Percentiles rank a stretch among this genome's conserved stretches.
Evolutionary conservation across 2,797 vertebrate genomes (phyloP).

Genomic region (Clarias laeviceps): DNA sequence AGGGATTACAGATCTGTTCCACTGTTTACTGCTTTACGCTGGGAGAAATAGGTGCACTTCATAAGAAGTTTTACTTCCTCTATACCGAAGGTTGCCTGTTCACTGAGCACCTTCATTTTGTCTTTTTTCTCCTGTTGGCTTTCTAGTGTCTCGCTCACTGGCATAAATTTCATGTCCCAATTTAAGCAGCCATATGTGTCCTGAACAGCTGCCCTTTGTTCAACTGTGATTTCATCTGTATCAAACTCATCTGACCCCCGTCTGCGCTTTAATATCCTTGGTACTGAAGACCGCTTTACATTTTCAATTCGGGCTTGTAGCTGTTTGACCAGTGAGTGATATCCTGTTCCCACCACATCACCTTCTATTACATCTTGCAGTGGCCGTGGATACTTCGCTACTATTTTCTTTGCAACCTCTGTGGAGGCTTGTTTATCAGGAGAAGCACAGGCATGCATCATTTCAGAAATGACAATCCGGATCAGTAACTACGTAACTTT

Average conservation of each 20-base stretch:
- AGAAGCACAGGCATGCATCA: not conserved
- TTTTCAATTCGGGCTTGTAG: constrained; percentile 25
- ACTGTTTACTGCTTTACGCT: too few relatives aligned
- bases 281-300: not conserved
- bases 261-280: too few relatives aligned
- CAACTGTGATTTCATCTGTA: constrained; percentile 19
- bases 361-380: constrained; percentile 17
- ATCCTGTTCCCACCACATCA: constrained; percentile 3
- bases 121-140: constrained; percentile 49
- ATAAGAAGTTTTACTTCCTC: too few relatives aligned
- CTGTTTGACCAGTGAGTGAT: constrained; percentile 25
- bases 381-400: not conserved
- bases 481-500: not conserved
- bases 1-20: too few relatives aligned
- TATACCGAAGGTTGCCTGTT: too few relatives aligned
- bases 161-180: constrained; percentile 51
- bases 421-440: not conserved
- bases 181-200: constrained; percentile 56
- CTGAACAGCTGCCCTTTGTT: not conserved
- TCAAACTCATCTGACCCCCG: not conserved
- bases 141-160: constrained; percentile 53
- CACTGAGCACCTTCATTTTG: constrained; percentile 14
- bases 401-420: constrained; percentile 14
- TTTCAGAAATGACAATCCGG: not conserved
- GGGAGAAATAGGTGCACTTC: too few relatives aligned